phyloP scores from a whole-genome alignment of 2,797 vertebrate genomes.

The Hypotaenidia okinawae region DNA sequence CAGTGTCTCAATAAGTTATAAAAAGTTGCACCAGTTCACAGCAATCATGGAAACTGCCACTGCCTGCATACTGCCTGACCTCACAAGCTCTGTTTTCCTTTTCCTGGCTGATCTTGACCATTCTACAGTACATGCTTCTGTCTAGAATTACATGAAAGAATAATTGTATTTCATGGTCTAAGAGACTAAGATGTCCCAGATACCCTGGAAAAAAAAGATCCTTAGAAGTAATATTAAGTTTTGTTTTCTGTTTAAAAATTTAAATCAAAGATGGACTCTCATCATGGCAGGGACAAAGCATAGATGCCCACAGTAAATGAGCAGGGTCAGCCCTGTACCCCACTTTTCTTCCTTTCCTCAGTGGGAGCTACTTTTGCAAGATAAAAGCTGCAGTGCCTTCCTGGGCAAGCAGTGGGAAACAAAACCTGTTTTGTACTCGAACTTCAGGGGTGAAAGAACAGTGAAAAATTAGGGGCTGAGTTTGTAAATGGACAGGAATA shows the following conservation, averaged over 20 bases:
- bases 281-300: fast-evolving
- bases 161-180: background rate
- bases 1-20: background rate
- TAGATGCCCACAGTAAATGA: background rate
- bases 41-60: background rate
- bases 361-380: background rate
- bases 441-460: background rate
- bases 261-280: background rate
- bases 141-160: background rate
- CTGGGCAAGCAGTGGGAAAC: background rate
- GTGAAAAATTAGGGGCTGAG: background rate
- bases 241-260: background rate
- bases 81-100: background rate
- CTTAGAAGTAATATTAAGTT: background rate
- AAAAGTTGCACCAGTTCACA: background rate
- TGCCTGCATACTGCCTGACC: background rate
- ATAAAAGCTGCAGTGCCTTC: background rate
- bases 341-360: background rate
- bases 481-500: background rate
- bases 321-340: background rate
- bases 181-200: background rate
- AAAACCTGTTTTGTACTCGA: background rate
- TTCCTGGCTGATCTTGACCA: background rate
- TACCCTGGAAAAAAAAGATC: background rate
- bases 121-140: background rate